These are phyloP conservation scores for Drosophila ironensis DNA, from an alignment of 1,140 invertebrate genomes.

Conservation along the genomic window DNA sequence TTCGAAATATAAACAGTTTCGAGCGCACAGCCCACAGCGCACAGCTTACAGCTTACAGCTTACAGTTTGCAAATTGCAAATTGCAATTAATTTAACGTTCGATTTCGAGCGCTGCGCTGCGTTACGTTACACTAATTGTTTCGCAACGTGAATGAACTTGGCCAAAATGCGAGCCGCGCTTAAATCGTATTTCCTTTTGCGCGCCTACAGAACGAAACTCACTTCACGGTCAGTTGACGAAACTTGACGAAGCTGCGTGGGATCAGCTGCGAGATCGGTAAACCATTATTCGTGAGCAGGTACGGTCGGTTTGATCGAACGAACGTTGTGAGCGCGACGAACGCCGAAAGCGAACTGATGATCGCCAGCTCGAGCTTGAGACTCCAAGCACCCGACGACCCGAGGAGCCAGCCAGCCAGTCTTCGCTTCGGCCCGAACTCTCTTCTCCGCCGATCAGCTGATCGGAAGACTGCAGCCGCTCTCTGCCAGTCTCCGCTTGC, in stretches of 20 bases:
- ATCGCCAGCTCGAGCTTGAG: slow-evolving; percentile 40
- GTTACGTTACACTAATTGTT: slow-evolving; percentile 60
- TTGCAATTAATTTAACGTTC: slow-evolving; percentile 65
- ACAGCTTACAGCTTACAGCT: too few relatives aligned
- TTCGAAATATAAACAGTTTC: slow-evolving; percentile 16
- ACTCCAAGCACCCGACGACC: slow-evolving; percentile 10
- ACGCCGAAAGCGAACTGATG: slow-evolving; percentile 58
- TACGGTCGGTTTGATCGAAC: background rate
- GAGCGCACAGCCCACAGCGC: background rate
- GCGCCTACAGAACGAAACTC: slow-evolving; percentile 50
- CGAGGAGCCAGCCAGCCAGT: slow-evolving; percentile 13
- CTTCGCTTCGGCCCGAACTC: background rate
- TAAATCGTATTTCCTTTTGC: slow-evolving; percentile 26
- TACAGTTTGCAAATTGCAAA: slow-evolving; percentile 61
- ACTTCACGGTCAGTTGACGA: slow-evolving; percentile 45
- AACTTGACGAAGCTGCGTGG: slow-evolving; percentile 27
- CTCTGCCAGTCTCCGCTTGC: slow-evolving; percentile 46
- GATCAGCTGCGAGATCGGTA: slow-evolving; percentile 9
- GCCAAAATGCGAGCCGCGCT: slow-evolving; percentile 15
- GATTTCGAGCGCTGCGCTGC: slow-evolving; percentile 58
- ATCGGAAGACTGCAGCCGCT: slow-evolving; percentile 10
- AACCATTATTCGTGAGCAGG: slow-evolving; percentile 45
- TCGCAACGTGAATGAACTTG: slow-evolving; percentile 77
- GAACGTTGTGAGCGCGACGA: slow-evolving; percentile 57
- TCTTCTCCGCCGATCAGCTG: slow-evolving; percentile 8